phyloP scores from a whole-genome alignment of 2,113 vertebrate genomes.

The Alethe diademata region DNA sequence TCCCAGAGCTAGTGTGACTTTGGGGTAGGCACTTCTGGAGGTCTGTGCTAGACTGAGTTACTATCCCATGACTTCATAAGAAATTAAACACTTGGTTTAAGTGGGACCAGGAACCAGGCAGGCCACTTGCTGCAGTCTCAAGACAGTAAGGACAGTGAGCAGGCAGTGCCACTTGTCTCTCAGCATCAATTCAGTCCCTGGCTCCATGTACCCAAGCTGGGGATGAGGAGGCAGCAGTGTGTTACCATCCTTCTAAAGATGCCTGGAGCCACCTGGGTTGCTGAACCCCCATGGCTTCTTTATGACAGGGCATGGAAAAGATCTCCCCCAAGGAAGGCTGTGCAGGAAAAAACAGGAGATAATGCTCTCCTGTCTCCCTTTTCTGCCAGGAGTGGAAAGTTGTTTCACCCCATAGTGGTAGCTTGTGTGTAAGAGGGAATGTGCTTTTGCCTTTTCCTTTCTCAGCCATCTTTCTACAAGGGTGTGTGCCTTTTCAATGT shows the following conservation, averaged over 20 bases:
- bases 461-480: not conserved
- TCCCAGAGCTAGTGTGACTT: not conserved
- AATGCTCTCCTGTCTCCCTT: not conserved
- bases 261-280: not conserved
- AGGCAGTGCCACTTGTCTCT: accelerated
- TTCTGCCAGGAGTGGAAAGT: not conserved
- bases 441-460: not conserved
- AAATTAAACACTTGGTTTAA: not conserved
- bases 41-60: not conserved
- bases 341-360: not conserved
- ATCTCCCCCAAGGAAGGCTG: not conserved
- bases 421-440: not conserved
- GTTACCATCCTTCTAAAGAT: not conserved
- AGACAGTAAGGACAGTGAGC: not conserved
- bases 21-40: not conserved
- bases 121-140: not conserved
- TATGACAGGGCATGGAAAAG: not conserved
- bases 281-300: not conserved
- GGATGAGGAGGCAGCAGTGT: not conserved
- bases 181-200: accelerated
- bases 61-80: not conserved
- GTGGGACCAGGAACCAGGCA: not conserved
- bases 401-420: not conserved
- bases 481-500: not conserved
- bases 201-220: not conserved